phyloP scores from a whole-genome alignment of 2,888 invertebrate genomes.

The Protodeltote pygarga region DNA sequence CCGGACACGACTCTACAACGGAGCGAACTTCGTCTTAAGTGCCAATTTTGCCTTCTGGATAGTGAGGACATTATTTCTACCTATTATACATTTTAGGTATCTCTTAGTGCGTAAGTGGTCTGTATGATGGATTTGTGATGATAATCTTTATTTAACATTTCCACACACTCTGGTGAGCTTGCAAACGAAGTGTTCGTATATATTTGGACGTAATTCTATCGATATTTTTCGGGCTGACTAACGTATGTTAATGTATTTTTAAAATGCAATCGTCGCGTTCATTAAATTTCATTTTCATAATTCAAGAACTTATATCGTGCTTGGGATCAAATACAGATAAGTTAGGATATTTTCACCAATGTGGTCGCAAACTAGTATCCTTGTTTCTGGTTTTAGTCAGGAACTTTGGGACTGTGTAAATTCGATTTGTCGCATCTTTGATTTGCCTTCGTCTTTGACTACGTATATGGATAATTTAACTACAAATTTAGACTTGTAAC shows the following conservation, averaged over 20 bases:
- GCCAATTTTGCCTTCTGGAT: slow-evolving; percentile 88
- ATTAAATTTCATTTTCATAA: slow-evolving; percentile 54
- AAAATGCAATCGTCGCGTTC: slow-evolving; percentile 42
- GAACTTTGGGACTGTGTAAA: slow-evolving; percentile 39
- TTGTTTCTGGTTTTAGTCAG: slow-evolving; percentile 33
- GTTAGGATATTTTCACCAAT: slow-evolving; percentile 66
- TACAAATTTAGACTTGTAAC: slow-evolving; percentile 63
- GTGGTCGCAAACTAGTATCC: slow-evolving; percentile 26
- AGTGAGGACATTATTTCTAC: slow-evolving; percentile 85
- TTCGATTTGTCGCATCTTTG: slow-evolving; percentile 28
- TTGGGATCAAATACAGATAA: slow-evolving; percentile 84
- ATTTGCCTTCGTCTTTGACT: slow-evolving; percentile 52
- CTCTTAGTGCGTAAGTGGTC: slow-evolving; percentile 83
- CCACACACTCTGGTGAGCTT: slow-evolving; percentile 64
- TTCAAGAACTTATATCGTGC: slow-evolving; percentile 76
- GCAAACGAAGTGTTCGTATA: slow-evolving; percentile 58
- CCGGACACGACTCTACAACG: slow-evolving; percentile 65
- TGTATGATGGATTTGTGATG: slow-evolving; percentile 75
- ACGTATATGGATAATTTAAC: slow-evolving; percentile 40
- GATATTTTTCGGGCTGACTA: slow-evolving; percentile 54
- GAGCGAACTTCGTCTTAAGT: slow-evolving; percentile 83
- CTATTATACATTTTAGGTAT: slow-evolving; percentile 84
- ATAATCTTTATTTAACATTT: slow-evolving; percentile 53
- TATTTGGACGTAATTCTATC: slow-evolving; percentile 49
- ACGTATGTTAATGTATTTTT: slow-evolving; percentile 46